phyloP scores from a whole-genome alignment of 2,113 vertebrate species.

The Psilopsiagon aymara region DNA sequence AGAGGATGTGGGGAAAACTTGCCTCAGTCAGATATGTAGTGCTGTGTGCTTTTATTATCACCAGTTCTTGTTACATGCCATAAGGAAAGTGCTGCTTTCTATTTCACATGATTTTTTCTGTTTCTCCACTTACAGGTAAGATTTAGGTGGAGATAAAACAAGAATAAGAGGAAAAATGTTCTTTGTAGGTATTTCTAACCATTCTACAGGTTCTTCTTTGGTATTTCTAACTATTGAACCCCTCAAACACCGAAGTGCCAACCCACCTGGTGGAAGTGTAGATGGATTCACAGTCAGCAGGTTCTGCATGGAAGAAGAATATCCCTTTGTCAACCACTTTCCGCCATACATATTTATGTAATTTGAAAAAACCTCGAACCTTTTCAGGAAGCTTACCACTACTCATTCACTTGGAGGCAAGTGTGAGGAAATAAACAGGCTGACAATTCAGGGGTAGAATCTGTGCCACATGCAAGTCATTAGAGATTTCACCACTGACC shows the following conservation, averaged over 20 bases:
- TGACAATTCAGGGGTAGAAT: background rate
- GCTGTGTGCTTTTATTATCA: background rate
- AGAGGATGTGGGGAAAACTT: background rate
- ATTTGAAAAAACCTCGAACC: background rate
- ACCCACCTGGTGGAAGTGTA: background rate
- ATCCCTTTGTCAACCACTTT: background rate
- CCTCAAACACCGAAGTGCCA: background rate
- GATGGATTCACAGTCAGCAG: background rate
- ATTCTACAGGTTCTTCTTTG: background rate
- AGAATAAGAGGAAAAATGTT: background rate
- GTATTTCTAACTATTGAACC: background rate
- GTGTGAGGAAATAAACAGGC: background rate
- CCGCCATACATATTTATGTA: background rate
- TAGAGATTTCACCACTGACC: background rate
- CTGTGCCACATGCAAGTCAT: background rate
- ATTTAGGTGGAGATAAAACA: background rate
- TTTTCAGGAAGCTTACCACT: background rate
- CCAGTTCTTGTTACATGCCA: background rate
- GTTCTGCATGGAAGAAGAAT: background rate
- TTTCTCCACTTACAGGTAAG: background rate
- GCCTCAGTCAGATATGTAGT: accelerated
- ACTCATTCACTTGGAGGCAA: background rate
- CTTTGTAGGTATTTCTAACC: background rate
- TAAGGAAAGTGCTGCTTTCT: background rate
- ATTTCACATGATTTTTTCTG: background rate